A percentile compares a stretch with the other conserved stretches of the same genome.
Conservation (phyloP, 1,140 invertebrate species). For the Solenopsis invicta region DNA sequence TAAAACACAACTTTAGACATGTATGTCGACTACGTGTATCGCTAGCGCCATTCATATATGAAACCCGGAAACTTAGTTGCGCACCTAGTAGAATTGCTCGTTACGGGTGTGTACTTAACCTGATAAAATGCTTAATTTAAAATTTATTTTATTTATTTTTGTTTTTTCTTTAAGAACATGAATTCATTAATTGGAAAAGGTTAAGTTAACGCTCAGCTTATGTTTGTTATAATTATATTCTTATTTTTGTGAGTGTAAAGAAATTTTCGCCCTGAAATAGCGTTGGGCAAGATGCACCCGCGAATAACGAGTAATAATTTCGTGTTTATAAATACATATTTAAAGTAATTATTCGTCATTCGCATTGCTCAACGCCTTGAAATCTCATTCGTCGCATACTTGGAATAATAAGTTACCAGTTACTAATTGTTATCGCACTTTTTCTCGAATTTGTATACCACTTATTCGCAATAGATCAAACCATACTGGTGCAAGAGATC, state of each 20-base stretch:
- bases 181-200: slow-evolving; percentile 34
- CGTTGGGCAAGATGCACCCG: slow-evolving; percentile 31
- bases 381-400: slow-evolving; percentile 13
- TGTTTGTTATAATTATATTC: slow-evolving; percentile 37
- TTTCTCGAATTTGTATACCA: slow-evolving; percentile 27
- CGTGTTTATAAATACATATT: slow-evolving; percentile 11
- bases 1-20: no score
- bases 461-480: slow-evolving; percentile 31
- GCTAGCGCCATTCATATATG: no score
- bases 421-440: slow-evolving; percentile 42
- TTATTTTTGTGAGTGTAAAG: slow-evolving; percentile 51
- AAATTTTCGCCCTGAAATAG: slow-evolving; percentile 58
- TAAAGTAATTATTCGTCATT: slow-evolving; percentile 33
- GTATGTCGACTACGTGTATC: no score
- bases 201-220: slow-evolving; percentile 43
- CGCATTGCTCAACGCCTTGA: slow-evolving; percentile 9
- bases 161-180: neutral
- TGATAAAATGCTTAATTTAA: slow-evolving; percentile 53
- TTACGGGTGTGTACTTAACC: slow-evolving; percentile 73
- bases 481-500: slow-evolving; percentile 33
- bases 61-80: no score
- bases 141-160: slow-evolving; percentile 25
- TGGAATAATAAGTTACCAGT: slow-evolving; percentile 11
- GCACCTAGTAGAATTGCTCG: slow-evolving; percentile 66
- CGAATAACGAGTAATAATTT: slow-evolving; percentile 31